Conservation (phyloP, 2,888 invertebrate species). For the Microctonus aethiopoides region DNA sequence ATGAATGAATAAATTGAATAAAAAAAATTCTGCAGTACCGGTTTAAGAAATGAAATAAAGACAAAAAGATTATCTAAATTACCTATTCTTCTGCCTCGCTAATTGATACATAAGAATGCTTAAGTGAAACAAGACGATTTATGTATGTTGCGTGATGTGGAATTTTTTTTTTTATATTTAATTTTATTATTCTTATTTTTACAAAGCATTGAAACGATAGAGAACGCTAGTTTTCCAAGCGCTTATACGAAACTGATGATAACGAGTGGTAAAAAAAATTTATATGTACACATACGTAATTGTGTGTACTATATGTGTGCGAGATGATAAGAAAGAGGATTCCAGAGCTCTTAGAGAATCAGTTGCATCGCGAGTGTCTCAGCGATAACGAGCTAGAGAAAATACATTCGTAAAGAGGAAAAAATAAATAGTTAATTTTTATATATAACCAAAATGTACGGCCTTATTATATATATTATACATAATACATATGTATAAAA, state of each 20-base stretch:
- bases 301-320: background rate
- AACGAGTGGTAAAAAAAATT: background rate
- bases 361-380: conserved; percentile 11
- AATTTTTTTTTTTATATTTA: background rate
- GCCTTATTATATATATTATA: too few species aligned
- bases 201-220: conserved; percentile 1
- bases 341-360: conserved; percentile 5
- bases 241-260: conserved; percentile 2
- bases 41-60: background rate
- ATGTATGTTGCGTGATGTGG: conserved; percentile 24
- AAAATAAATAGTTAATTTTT: background rate
- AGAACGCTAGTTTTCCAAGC: conserved; percentile 20
- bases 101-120: conserved; percentile 33
- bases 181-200: background rate
- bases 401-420: background rate
- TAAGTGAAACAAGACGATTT: conserved; percentile 26
- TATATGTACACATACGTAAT: background rate
- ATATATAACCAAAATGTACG: too few species aligned
- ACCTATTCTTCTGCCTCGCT: conserved; percentile 9
- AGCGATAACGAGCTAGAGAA: conserved; percentile 7
- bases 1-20: background rate
- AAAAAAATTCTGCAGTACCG: background rate
- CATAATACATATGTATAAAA: too few species aligned
- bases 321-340: conserved; percentile 9
- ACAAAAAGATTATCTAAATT: background rate